Conservation (phyloP, 2,888 invertebrate species). For the Adelphocoris suturalis region DNA sequence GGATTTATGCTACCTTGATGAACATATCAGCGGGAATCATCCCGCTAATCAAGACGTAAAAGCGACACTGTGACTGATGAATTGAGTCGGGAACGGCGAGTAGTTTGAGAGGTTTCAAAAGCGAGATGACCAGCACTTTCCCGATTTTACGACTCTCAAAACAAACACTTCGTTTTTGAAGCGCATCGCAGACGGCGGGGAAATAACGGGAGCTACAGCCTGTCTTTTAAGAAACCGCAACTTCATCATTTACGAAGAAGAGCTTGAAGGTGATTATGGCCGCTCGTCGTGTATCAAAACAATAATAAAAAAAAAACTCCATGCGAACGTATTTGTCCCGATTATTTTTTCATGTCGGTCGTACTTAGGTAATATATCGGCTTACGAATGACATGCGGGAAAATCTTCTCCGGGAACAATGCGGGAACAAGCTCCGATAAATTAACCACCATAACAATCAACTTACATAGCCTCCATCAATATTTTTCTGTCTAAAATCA, state of each 20-base stretch:
- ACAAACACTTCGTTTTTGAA: constrained; percentile 43
- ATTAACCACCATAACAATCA: too few relatives aligned
- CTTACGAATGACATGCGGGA: too few relatives aligned
- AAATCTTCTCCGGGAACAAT: too few relatives aligned
- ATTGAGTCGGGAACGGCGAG: constrained; percentile 1
- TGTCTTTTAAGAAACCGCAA: constrained; percentile 4
- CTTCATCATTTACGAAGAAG: background rate
- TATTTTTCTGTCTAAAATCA: too few relatives aligned
- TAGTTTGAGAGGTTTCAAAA: background rate
- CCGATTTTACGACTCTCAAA: background rate
- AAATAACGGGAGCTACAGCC: background rate
- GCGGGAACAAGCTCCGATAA: too few relatives aligned
- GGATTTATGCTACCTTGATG: background rate
- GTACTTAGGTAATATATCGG: too few relatives aligned
- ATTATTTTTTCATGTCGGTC: too few relatives aligned
- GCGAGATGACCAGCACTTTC: constrained; percentile 40
- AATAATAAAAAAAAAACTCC: background rate
- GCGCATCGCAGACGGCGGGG: background rate
- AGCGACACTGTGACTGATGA: constrained; percentile 29
- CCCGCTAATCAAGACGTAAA: constrained; percentile 39
- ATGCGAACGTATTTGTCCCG: too few relatives aligned
- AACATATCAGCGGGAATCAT: background rate
- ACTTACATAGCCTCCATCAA: too few relatives aligned
- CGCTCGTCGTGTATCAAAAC: background rate
- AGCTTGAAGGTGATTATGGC: background rate